Percentiles rank a stretch among this genome's conserved stretches.
phyloP scores from a whole-genome alignment of 2,888 invertebrate species.

The Crematogaster levior region DNA sequence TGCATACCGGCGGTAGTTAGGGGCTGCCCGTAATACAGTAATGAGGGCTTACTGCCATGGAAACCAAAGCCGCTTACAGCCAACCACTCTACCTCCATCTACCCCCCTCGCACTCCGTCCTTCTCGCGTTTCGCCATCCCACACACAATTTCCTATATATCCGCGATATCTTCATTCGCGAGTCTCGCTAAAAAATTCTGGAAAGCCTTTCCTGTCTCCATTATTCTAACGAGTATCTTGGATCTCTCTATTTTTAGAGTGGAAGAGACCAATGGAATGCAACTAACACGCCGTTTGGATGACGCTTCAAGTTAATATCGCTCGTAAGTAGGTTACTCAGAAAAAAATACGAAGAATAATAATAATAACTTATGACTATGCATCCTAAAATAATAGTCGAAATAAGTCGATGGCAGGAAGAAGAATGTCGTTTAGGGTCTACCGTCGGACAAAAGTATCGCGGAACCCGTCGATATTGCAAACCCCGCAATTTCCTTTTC shows the following conservation, averaged over 20 bases:
- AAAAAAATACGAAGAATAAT: not conserved
- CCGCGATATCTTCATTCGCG: conserved; percentile 77
- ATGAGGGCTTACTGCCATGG: conserved; percentile 86
- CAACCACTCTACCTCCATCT: conserved; percentile 82
- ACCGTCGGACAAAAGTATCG: conserved; percentile 44
- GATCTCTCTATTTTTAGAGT: conserved; percentile 27
- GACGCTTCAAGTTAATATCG: not conserved
- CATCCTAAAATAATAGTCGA: not conserved
- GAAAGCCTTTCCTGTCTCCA: conserved; percentile 53
- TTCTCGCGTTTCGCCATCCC: conserved; percentile 64
- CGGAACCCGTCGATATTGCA: conserved; percentile 70
- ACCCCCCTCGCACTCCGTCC: conserved; percentile 57
- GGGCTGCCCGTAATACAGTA: conserved; percentile 85
- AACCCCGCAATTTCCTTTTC: conserved; percentile 84
- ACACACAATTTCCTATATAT: conserved; percentile 78
- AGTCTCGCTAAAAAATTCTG: conserved; percentile 68
- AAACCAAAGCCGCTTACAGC: conserved; percentile 86
- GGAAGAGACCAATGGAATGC: conserved; percentile 29
- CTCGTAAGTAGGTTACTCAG: not conserved
- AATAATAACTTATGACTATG: conserved; percentile 2
- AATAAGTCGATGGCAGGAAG: not conserved
- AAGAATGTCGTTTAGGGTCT: conserved; percentile 60
- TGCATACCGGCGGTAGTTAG: conserved; percentile 83
- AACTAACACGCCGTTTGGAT: not conserved
- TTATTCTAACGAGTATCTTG: conserved; percentile 50